Evolutionary conservation across 2,888 invertebrate species (phyloP).

Genomic region (Nemotelus pantherinus): DNA sequence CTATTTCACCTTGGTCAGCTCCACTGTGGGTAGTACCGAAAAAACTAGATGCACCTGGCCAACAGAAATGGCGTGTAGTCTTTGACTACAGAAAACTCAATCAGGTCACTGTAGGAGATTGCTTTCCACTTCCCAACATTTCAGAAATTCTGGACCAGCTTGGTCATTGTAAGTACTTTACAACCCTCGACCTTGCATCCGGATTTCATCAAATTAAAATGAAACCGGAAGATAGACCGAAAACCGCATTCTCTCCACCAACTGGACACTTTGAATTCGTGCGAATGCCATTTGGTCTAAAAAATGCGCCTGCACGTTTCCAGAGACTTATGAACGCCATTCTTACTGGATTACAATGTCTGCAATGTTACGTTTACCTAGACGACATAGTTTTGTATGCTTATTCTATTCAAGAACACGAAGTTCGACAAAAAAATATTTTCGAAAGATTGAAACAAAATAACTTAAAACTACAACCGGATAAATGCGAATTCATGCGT

Average conservation of each 20-base stretch:
- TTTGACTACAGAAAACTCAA: conserved; percentile 60
- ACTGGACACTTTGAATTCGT: no score
- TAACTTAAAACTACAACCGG: conserved; percentile 53
- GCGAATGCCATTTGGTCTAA: no score
- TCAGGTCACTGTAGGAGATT: conserved; percentile 57
- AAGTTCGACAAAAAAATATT: conserved; percentile 51
- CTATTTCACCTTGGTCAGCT: conserved; percentile 52
- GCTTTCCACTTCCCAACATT: conserved; percentile 59
- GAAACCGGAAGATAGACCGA: no score
- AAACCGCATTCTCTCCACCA: no score
- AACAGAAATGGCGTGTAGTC: conserved; percentile 57
- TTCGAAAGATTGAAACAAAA: conserved; percentile 51
- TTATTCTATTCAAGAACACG: conserved; percentile 54
- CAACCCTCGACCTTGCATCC: no score
- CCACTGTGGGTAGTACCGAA: conserved; percentile 56
- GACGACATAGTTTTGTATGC: conserved; percentile 59
- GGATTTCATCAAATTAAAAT: no score
- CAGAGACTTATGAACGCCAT: no score
- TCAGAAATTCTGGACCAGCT: conserved; percentile 56
- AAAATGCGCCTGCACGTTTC: no score
- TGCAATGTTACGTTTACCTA: conserved; percentile 57
- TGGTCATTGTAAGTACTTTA: no score
- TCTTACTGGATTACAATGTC: no score
- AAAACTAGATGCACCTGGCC: conserved; percentile 55
- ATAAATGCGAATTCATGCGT: conserved; percentile 47